Evolutionary conservation across 2,888 invertebrate species (phyloP).

Genomic region (Synanthedon myopaeformis): DNA sequence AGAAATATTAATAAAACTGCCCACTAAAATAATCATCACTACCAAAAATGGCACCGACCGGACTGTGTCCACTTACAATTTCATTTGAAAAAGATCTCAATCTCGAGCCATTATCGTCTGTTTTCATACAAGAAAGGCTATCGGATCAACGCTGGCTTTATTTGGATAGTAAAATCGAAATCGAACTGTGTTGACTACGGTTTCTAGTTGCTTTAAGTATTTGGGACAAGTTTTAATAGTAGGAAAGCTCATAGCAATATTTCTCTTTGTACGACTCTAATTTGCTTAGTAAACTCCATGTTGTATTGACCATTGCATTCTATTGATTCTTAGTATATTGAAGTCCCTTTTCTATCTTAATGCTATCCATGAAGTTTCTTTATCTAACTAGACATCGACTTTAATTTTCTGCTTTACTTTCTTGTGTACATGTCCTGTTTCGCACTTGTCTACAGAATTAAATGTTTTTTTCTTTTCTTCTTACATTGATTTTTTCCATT

Average conservation of each 20-base stretch:
- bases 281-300: neutral
- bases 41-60: constrained; percentile 30
- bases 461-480: no score
- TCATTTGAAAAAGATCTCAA: constrained; percentile 56
- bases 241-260: neutral
- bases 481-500: neutral
- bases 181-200: constrained; percentile 2
- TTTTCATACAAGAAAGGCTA: constrained; percentile 50
- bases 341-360: neutral
- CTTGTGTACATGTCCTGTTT: neutral
- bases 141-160: constrained; percentile 40
- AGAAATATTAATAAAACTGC: neutral
- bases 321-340: neutral
- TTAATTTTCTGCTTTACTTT: no score
- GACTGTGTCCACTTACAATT: constrained; percentile 47
- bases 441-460: neutral
- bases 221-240: neutral
- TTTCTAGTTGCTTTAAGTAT: neutral
- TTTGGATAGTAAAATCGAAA: constrained; percentile 48
- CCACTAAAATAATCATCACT: constrained; percentile 15
- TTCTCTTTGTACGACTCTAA: neutral
- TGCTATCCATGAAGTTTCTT: neutral
- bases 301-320: neutral
- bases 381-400: neutral
- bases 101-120: constrained; percentile 54